phyloP scores from a whole-genome alignment of 2,113 vertebrate genomes.

The Mirza zaza region DNA sequence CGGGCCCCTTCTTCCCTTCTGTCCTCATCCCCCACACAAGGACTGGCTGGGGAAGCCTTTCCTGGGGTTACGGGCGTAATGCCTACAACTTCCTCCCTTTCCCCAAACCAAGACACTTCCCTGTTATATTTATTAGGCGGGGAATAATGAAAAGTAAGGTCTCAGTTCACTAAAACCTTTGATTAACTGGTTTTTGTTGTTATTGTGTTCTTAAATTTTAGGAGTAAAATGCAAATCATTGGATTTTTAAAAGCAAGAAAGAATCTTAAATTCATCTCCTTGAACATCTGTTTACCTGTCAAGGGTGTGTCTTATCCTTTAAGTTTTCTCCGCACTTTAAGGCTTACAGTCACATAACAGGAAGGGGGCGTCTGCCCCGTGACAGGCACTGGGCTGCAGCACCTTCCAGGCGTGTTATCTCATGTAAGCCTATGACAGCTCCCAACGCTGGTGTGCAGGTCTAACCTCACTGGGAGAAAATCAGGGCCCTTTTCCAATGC shows the following conservation, averaged over 20 bases:
- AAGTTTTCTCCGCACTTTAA: neutral
- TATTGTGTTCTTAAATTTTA: neutral
- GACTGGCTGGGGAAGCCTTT: neutral
- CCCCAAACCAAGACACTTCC: neutral
- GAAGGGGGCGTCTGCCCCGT: rapidly evolving
- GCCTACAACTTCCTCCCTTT: neutral
- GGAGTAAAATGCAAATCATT: neutral
- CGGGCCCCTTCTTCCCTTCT: neutral
- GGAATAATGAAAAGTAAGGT: neutral
- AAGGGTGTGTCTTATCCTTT: neutral
- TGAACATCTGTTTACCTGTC: neutral
- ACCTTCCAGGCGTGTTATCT: neutral
- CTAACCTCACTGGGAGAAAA: neutral
- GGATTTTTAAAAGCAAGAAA: neutral
- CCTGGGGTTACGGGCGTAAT: neutral
- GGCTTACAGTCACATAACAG: neutral
- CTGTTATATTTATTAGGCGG: neutral
- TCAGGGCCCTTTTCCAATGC: neutral
- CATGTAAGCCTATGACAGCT: neutral
- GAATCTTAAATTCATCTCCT: neutral
- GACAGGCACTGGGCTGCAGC: neutral
- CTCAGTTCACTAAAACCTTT: neutral
- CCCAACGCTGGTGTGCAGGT: neutral
- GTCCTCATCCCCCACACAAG: neutral
- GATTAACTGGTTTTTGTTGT: neutral